These are phyloP conservation scores for Metopolophium dirhodum DNA, from an alignment of 1,140 invertebrate species.

Conservation along the genomic window DNA sequence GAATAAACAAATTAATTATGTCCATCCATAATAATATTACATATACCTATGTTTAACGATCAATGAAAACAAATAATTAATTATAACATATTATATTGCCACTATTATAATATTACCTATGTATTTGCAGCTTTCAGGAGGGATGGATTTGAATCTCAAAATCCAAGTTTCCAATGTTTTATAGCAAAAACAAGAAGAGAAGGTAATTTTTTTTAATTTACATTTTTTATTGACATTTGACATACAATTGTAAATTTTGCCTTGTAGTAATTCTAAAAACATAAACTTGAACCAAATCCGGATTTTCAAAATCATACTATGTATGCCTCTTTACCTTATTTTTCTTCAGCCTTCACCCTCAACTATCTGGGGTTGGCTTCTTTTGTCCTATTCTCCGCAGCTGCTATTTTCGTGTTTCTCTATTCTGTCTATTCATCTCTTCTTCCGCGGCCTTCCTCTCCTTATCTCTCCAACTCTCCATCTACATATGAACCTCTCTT, in stretches of 20 bases:
- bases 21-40: not conserved
- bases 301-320: too few relatives aligned
- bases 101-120: not conserved
- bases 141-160: slow-evolving; percentile 41
- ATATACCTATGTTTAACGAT: not conserved
- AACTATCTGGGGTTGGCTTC: too few relatives aligned
- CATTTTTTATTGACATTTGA: not conserved
- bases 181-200: slow-evolving; percentile 31
- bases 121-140: not conserved
- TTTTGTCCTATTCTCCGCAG: not conserved
- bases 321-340: too few relatives aligned
- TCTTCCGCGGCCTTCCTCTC: not conserved
- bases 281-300: too few relatives aligned
- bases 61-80: not conserved
- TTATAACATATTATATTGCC: not conserved
- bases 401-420: not conserved
- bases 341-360: too few relatives aligned
- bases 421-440: not conserved
- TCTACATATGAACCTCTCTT: not conserved
- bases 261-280: not conserved
- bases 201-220: slow-evolving; percentile 9
- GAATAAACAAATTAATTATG: not conserved
- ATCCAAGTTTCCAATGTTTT: slow-evolving; percentile 37
- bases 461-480: not conserved
- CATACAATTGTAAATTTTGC: not conserved